Base-by-base conservation (phyloP, 2,797 vertebrate genomes). In the Enteromius thamalakanensis region DNA sequence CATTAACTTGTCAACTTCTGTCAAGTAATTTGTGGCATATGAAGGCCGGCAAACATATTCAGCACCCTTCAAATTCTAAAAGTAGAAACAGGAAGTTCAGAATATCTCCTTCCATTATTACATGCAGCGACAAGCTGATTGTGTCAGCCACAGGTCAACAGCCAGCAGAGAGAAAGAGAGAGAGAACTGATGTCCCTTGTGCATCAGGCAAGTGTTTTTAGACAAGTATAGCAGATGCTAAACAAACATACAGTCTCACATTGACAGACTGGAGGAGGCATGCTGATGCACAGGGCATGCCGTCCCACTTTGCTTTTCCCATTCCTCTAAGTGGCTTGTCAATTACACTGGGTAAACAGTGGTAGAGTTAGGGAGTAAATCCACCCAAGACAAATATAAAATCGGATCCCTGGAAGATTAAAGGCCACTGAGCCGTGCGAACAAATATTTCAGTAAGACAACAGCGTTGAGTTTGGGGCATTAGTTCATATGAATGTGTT, bases 1-100 rank as follows among this genome's bases (percentile, higher is more conserved):
- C 92, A 93, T 93, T 92, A 91, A 91, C 91, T 82, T 87, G 86
- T 79, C 87, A 87, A 72, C 19, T 45, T 62, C 40, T 58, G 37
- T 60, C 68, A 45, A 42, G 64, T 45, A n/a, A 55, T 76, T 60
- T 72, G 40, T 65, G 45, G 32, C 17, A 49, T 29, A 65, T 47
- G 47, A 47, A 49, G 37, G 21, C 42, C 55, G 1, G 37, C 40
- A 47, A 67, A 42, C 4, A 17, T 23, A 51, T 85, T 32, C 53
- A 49, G 19, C 42, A 1, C n/a, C 81, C 21, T 37, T 60, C 19
- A 29, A 79, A 79, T 47, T 32, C 62, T 75, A 45, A 65, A 75
- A 72, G 62, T 32, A 60, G 51, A 80, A 76, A 37, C 29, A 15
- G 34, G n/a, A 53, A 65, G 72, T 80, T 42, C 17, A 49, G 51